phyloP scores from a whole-genome alignment of 2,888 invertebrate species.

The Augochlorella aurata region DNA sequence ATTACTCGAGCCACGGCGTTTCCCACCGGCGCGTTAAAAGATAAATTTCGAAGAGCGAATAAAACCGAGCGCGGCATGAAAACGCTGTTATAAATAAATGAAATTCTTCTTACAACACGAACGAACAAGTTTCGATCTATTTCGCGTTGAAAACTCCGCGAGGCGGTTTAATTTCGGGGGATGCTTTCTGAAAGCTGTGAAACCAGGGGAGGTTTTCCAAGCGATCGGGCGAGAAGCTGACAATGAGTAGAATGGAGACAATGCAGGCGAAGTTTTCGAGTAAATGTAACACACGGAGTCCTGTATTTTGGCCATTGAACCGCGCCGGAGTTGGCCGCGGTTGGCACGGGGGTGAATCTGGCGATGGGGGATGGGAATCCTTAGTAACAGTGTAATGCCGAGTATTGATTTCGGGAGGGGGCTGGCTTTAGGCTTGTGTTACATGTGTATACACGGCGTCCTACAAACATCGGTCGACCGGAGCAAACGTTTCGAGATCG shows the following conservation, averaged over 20 bases:
- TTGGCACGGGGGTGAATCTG: conserved; percentile 63
- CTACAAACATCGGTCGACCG: conserved; percentile 68
- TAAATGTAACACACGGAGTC: conserved; percentile 5
- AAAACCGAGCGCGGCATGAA: no score
- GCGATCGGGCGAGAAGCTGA: neutral
- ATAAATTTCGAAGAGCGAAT: no score
- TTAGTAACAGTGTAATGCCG: conserved; percentile 74
- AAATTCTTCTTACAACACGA: no score
- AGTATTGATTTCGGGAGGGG: conserved; percentile 76
- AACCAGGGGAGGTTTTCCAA: neutral
- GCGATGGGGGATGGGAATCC: conserved; percentile 69
- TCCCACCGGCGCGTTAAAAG: no score
- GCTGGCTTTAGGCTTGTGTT: conserved; percentile 69
- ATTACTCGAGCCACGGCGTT: no score
- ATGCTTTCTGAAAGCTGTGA: neutral
- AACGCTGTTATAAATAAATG: no score
- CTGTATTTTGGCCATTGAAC: conserved; percentile 59
- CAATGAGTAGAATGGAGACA: neutral
- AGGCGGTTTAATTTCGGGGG: neutral
- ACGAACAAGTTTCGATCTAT: no score
- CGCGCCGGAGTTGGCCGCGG: conserved; percentile 23
- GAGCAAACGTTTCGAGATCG: conserved; percentile 44
- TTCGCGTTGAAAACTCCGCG: neutral
- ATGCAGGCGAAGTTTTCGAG: neutral
- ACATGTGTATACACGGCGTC: conserved; percentile 70